A percentile compares a stretch with the other conserved stretches of the same genome.
Evolutionary conservation across 2,888 invertebrate species (phyloP).

Genomic region (Prenolepis imparis): DNA sequence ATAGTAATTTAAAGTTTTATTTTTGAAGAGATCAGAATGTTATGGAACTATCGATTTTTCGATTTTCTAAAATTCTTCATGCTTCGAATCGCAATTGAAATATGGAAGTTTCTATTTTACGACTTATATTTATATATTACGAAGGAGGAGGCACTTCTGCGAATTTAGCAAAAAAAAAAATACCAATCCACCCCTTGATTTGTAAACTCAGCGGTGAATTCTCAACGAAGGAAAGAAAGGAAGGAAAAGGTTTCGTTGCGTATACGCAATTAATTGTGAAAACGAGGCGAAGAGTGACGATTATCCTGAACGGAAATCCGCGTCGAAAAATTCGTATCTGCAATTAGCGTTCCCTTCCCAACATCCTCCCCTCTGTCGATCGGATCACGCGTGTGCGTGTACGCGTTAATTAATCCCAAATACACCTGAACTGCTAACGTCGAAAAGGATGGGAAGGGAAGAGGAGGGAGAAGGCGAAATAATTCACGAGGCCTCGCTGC

Average conservation of each 20-base stretch:
- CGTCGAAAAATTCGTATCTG: constrained; percentile 57
- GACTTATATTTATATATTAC: constrained; percentile 3
- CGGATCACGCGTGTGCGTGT: constrained; percentile 54
- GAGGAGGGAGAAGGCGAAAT: constrained; percentile 56
- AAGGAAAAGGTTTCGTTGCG: constrained; percentile 2
- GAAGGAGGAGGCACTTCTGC: not conserved
- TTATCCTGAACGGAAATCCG: not conserved
- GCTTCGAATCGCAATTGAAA: not conserved
- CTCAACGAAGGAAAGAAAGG: not conserved
- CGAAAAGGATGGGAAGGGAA: constrained; percentile 18
- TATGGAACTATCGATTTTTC: not conserved
- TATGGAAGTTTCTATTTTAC: not conserved
- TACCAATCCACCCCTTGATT: not conserved
- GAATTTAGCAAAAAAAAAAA: not conserved
- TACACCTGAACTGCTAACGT: constrained; percentile 63
- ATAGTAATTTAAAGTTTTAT: not conserved
- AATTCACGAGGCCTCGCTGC: constrained; percentile 68
- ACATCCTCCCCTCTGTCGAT: not conserved
- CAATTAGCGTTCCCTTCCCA: constrained; percentile 61
- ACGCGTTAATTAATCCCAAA: constrained; percentile 70
- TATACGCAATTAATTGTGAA: constrained; percentile 50
- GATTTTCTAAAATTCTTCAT: not conserved
- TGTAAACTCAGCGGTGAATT: not conserved
- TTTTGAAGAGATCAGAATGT: not conserved
- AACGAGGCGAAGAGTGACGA: constrained; percentile 34